Percentiles rank a stretch among this genome's conserved stretches.
Evolutionary conservation across 2,888 invertebrate species (phyloP).

Genomic region (Entomobrya multifasciata): DNA sequence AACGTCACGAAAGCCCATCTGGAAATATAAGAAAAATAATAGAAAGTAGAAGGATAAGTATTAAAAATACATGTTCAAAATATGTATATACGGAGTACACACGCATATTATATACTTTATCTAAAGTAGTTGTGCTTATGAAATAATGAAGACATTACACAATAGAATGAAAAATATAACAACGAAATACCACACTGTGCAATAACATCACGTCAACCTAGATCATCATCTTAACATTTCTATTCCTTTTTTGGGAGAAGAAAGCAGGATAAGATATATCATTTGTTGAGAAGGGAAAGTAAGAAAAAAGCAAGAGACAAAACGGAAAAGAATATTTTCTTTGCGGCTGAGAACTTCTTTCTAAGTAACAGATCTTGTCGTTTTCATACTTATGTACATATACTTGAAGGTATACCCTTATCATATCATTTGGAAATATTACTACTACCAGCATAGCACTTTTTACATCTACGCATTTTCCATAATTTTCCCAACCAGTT

Average conservation of each 20-base stretch:
- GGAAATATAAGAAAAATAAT: slow-evolving; percentile 39
- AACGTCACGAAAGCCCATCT: slow-evolving; percentile 82
- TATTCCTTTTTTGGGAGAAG: not conserved
- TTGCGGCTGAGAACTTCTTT: no score
- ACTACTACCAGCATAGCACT: no score
- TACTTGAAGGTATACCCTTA: no score
- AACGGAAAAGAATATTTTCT: not conserved
- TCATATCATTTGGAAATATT: no score
- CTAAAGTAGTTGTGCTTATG: not conserved
- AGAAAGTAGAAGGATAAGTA: not conserved
- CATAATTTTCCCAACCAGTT: no score
- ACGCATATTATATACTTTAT: not conserved
- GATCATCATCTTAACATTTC: slow-evolving; percentile 36
- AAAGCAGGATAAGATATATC: not conserved
- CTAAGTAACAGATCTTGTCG: no score
- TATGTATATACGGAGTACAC: not conserved
- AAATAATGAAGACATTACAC: slow-evolving; percentile 4
- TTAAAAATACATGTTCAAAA: not conserved
- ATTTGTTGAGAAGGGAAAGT: slow-evolving; percentile 6
- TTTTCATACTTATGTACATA: no score
- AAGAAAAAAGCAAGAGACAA: not conserved
- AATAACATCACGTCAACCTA: slow-evolving; percentile 27
- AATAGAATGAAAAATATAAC: not conserved
- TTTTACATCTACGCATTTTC: no score
- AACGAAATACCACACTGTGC: not conserved